Conservation (phyloP, 2,113 vertebrate species). For the Monopterus albus region DNA sequence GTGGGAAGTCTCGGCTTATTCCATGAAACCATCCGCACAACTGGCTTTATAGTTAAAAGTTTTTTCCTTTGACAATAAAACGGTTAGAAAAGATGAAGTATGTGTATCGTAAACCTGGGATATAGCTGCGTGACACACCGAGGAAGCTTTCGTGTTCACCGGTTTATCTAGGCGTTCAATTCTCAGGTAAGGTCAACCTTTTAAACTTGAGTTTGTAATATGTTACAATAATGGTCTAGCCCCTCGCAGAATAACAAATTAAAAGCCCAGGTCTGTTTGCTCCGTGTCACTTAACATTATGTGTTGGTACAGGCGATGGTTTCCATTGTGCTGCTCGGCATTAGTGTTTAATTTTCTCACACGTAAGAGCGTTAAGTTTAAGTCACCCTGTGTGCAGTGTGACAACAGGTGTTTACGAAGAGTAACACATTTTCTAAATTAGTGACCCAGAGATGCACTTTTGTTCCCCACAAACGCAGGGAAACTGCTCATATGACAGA, state of each 20-base stretch:
- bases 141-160: constrained; percentile 45
- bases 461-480: not conserved
- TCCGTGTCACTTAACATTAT: constrained; percentile 9
- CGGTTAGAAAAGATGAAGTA: constrained; percentile 51
- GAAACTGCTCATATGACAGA: not conserved
- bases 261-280: not conserved
- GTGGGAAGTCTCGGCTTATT: not conserved
- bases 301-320: constrained; percentile 10
- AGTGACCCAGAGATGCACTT: not conserved
- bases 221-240: too few species aligned
- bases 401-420: constrained; percentile 63
- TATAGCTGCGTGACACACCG: constrained; percentile 44
- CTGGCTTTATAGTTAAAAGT: not conserved
- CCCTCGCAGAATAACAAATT: too few species aligned
- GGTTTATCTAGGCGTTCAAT: constrained; percentile 49
- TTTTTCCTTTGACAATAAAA: not conserved
- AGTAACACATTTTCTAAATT: not conserved
- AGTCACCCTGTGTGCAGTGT: constrained; percentile 22
- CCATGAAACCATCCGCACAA: too few species aligned
- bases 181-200: constrained; percentile 60
- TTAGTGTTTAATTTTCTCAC: constrained; percentile 50
- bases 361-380: constrained; percentile 52
- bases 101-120: constrained; percentile 56
- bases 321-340: constrained; percentile 61
- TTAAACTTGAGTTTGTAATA: not conserved